Base-by-base conservation (phyloP, 2,797 vertebrate genomes). In the Pagetopsis macropterus region DNA sequence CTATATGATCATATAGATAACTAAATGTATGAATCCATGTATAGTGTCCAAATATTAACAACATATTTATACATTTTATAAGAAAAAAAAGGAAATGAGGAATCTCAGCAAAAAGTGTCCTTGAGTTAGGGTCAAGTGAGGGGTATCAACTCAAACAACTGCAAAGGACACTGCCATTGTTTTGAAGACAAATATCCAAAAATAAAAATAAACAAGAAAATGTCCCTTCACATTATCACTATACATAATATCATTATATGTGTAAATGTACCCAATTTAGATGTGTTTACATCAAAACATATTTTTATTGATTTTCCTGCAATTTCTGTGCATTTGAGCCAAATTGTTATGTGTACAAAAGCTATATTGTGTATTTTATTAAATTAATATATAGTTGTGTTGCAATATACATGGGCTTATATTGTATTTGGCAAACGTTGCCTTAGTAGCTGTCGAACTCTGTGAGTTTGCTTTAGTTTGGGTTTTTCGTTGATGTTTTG, bases 331-430 rank as follows among this genome's bases (percentile, higher is more conserved):
- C 97, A 99, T 99, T 98, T 99, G 97, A 99, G 98, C 98, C 98
- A 99, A 99, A 99, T 97, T 98, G 98, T 99, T 98, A 96, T 94
- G 97, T 99, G 98, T 99, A 98, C 97, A 98, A 99, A 97, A 99
- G 97, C 98, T 99, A 99, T 99, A 99, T 99, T 99, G 98, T 99
- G 98, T 99, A 99, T 99, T 99, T 99, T 99, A 99, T 99, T 99
- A 99, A 99, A 99, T 99, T 98, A 99, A 99, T 99, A 99, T 99
- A 99, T 99, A 97, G 98, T 99, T 99, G 98, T 99, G 98, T 99
- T 99, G 98, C 97, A 99, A 98, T 98, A 97, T 97, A 97, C 96
- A 97, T 98, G 97, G 98, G 98, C 98, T 99, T 99, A 97, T 98
- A 99, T 97, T 98, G 97, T 99, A 99, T 98, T 98, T 98, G 97